These are phyloP conservation scores for Siniperca obscura DNA, from an alignment of 2,797 vertebrate species.

Conservation along the genomic window DNA sequence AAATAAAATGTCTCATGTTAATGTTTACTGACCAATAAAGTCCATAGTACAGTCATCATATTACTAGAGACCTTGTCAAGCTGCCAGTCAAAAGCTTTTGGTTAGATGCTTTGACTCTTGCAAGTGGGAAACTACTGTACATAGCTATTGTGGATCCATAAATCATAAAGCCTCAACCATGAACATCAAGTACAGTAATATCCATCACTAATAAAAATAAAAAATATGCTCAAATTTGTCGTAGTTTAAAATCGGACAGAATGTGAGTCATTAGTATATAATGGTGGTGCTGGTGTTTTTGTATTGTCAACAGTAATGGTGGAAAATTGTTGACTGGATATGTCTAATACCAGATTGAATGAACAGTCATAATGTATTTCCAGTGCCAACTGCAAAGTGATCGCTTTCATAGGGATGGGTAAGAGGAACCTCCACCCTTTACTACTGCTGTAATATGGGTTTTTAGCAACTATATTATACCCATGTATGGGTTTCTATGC, in stretches of 20 bases:
- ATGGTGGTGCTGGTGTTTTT: constrained; percentile 22
- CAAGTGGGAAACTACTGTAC: constrained; percentile 10
- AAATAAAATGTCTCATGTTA: constrained; percentile 73
- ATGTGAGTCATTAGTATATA: not conserved
- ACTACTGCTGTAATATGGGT: constrained; percentile 69
- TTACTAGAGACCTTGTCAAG: constrained; percentile 67
- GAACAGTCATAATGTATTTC: constrained; percentile 74
- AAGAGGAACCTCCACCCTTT: constrained; percentile 69
- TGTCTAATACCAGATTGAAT: constrained; percentile 62
- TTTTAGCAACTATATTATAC: constrained; percentile 67
- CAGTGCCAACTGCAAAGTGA: constrained; percentile 70
- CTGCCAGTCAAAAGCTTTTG: constrained; percentile 46
- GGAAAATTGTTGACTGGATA: constrained; percentile 51
- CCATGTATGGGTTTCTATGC: constrained; percentile 76
- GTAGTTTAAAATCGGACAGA: not conserved
- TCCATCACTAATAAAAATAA: not conserved
- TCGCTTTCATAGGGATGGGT: constrained; percentile 76
- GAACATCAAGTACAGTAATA: not conserved
- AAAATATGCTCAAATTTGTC: not conserved
- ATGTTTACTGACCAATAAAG: constrained; percentile 73
- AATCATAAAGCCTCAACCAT: constrained; percentile 33
- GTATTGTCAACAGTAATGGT: constrained; percentile 38
- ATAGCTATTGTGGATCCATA: constrained; percentile 41
- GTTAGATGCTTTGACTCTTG: constrained; percentile 25
- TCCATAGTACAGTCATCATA: constrained; percentile 50